phyloP scores from a whole-genome alignment of 2,113 vertebrate species.

The Otolemur garnettii region DNA sequence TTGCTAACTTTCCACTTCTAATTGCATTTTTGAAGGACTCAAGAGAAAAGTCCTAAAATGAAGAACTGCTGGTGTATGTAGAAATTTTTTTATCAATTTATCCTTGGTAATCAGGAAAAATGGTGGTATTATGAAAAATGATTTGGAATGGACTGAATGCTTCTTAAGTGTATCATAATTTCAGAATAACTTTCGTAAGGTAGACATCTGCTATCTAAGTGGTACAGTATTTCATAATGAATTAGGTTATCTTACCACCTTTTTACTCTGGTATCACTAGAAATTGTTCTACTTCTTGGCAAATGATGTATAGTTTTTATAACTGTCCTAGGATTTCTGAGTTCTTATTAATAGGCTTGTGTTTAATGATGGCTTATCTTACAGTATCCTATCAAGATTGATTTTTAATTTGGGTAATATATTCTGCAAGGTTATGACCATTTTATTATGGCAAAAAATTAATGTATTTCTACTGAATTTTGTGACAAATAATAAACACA shows the following conservation, averaged over 20 bases:
- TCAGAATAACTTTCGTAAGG: constrained; percentile 54
- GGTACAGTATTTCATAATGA: constrained; percentile 41
- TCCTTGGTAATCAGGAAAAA: constrained; percentile 61
- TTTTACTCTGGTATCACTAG: neutral
- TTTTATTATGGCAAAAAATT: constrained; percentile 19
- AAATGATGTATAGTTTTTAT: constrained; percentile 31
- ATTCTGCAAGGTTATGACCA: neutral
- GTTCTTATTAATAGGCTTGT: constrained; percentile 32
- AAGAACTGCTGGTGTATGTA: constrained; percentile 24
- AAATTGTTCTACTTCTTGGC: constrained; percentile 20
- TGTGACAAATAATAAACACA: constrained; percentile 26
- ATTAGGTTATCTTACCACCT: constrained; percentile 6
- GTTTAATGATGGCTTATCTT: constrained; percentile 47
- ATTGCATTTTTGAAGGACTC: constrained; percentile 33
- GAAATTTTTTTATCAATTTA: constrained; percentile 63
- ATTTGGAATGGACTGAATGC: constrained; percentile 30
- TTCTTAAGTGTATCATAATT: constrained; percentile 51
- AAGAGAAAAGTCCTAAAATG: constrained; percentile 46
- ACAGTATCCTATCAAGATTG: neutral
- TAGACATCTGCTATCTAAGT: constrained; percentile 50
- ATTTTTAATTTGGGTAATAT: constrained; percentile 57
- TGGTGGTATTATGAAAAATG: constrained; percentile 49
- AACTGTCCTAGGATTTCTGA: constrained; percentile 56
- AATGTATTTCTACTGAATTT: neutral
- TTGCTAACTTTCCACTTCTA: constrained; percentile 17